Base-by-base conservation (phyloP, 1,140 invertebrate genomes). In the Heliconius himera region DNA sequence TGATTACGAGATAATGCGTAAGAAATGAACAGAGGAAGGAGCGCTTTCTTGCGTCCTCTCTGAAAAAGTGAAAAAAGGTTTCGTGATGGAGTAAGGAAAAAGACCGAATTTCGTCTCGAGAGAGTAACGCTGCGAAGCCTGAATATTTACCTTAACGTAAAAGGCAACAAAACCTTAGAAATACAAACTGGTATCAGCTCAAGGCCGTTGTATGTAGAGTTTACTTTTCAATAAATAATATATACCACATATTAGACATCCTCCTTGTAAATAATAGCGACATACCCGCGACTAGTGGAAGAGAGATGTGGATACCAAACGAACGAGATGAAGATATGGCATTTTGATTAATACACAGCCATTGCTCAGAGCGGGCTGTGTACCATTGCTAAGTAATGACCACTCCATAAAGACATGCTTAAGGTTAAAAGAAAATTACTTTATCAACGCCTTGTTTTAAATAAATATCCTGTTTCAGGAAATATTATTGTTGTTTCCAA, bases 361-460 rank as follows among this genome's bases (percentile, higher is more conserved):
- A 95, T 95, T 95, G 91, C 93, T 95, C 94, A 95, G 90, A 91
- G 92, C 91, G 91, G 90, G 88, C 93, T 94, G 90, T 93, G 92
- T 93, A 93, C 92, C 92, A 93, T 93, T 93, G 91, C 91, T 94
- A 94, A 94, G 92, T 94, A 94, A 94, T 94, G 92, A 92, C 93
- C 93, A 92, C 90, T 94, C 93, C 93, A 94, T 94, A 93, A 94
- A 94, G 92, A 94, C 92, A 94, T 91, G 93, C 92, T 94, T 93
- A 94, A 93, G 93, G 93, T 94, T 93, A 93, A 94, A 94, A 94
- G 92, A 94, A 94, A 94, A 94, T 94, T 94, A 94, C 92, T 94
- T 94, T 93, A 94, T 94, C 93, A 94, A 93, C 93, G 92, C 91
- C 93, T 94, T 93, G 93, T 93, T 94, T 94, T 93, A 93, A 94